Conservation (phyloP, 2,113 vertebrate species). For the Misgurnus mizolepis region DNA sequence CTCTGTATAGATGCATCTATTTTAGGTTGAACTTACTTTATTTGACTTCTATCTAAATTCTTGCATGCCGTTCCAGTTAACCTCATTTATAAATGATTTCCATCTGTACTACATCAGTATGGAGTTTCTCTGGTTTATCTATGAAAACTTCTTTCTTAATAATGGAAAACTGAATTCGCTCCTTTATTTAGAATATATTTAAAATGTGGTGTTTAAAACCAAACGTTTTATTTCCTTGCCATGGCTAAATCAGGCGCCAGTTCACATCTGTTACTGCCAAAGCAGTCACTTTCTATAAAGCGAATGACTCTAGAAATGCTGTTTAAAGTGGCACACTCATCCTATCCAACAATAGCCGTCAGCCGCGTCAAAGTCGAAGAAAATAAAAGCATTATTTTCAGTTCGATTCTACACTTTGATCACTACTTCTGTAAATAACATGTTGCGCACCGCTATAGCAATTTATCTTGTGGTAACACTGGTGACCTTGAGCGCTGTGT, state of each 20-base stretch:
- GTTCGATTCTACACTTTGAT: not conserved
- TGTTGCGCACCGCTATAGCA: not conserved
- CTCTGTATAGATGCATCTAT: constrained; percentile 5
- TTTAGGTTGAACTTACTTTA: not conserved
- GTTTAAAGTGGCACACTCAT: not conserved
- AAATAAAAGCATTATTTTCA: not conserved
- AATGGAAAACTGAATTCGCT: not conserved
- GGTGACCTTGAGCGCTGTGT: constrained; percentile 2
- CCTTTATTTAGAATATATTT: not conserved
- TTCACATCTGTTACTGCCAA: not conserved
- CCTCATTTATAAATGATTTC: constrained; percentile 22
- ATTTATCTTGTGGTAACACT: not conserved
- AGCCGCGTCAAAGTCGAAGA: not conserved
- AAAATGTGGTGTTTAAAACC: not conserved
- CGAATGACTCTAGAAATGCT: not conserved
- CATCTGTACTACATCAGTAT: not conserved
- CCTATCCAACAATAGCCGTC: not conserved
- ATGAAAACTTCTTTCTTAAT: not conserved
- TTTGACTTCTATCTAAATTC: not conserved
- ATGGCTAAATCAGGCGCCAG: not conserved
- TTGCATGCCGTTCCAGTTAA: constrained; percentile 1
- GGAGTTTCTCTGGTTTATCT: not conserved
- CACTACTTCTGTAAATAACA: not conserved
- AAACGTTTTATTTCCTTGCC: not conserved
- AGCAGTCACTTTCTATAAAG: not conserved